Conservation (phyloP, 1,140 invertebrate genomes). For the Drosophila orena region DNA sequence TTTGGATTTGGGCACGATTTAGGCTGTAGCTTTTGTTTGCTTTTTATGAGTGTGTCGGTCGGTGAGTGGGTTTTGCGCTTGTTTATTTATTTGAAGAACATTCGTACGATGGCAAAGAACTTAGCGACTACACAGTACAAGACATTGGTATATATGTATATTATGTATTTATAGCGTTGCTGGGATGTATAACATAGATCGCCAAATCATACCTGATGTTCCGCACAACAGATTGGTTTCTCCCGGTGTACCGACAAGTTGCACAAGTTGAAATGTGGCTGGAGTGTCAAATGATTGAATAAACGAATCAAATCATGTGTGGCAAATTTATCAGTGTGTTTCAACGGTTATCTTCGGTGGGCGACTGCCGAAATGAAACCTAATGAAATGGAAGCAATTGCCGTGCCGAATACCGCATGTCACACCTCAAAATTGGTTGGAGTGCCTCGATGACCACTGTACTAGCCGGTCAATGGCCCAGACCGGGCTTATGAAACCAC, state of each 20-base stretch:
- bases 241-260: background rate
- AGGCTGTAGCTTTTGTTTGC: slow-evolving; percentile 34
- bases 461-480: slow-evolving; percentile 12
- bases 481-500: slow-evolving; percentile 39
- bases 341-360: slow-evolving; percentile 6
- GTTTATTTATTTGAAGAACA: slow-evolving; percentile 37
- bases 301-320: slow-evolving; percentile 33
- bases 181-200: background rate
- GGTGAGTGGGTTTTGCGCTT: slow-evolving; percentile 23
- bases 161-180: too few relatives aligned
- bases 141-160: too few relatives aligned
- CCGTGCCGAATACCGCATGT: background rate
- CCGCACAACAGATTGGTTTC: background rate
- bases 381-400: background rate
- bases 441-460: slow-evolving; percentile 9
- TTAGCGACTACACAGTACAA: slow-evolving; percentile 4
- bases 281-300: slow-evolving; percentile 37
- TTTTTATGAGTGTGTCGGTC: slow-evolving; percentile 26
- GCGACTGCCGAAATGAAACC: background rate
- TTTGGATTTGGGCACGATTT: slow-evolving; percentile 51
- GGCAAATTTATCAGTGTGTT: slow-evolving; percentile 11
- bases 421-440: background rate
- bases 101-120: slow-evolving; percentile 1
- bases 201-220: background rate
- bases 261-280: background rate